Evolutionary conservation across 1,140 invertebrate species (phyloP), one percentile per base, ranked within the genome.

Genomic region (Meloidogyne hapla): DNA sequence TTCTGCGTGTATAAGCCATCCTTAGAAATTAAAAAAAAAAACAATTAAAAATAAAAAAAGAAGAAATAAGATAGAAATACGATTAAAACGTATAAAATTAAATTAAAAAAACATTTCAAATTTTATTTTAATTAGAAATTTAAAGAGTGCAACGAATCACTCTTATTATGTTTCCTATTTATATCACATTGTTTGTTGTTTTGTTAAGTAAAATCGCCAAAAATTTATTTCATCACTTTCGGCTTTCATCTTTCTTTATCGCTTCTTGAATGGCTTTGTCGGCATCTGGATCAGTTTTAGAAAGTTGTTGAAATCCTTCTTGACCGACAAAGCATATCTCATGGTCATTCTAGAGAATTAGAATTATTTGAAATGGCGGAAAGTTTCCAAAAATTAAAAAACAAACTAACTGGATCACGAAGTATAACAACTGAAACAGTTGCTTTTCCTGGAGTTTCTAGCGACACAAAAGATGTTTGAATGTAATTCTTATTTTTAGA

Each of bases 321-420:
- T 97, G 94, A 79, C 96, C 95, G 18, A 98, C 96, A 89, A 98
- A 98, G 89, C 96, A 98, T 77, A 99, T 98, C 90, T 98, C 95
- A 89, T 98, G 95, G 1, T 91, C 93, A 90, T 98, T 94, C 92
- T 91, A n/a, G n/a, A n/a, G n/a, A n/a, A n/a, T n/a, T n/a, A n/a
- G n/a, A n/a, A n/a, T n/a, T n/a, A n/a, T n/a, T n/a, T n/a, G n/a
- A n/a, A n/a, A n/a, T n/a, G n/a, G n/a, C n/a, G n/a, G n/a, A 18
- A 18, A 73, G 9, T 33, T 33, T 33, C 9, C 33, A 33, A 62
- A 62, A 18, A 23, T 9, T 33, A 83, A 69, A 28, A 15, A 56
- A 15, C 40, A 38, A 33, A 56, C 87, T 89, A 88, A 92, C 91
- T 1, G 95, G 95, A 90, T 98, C 96, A 38, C 93, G 93, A 9